Conservation (phyloP, 2,888 invertebrate genomes). For the Pilophorus perplexus region DNA sequence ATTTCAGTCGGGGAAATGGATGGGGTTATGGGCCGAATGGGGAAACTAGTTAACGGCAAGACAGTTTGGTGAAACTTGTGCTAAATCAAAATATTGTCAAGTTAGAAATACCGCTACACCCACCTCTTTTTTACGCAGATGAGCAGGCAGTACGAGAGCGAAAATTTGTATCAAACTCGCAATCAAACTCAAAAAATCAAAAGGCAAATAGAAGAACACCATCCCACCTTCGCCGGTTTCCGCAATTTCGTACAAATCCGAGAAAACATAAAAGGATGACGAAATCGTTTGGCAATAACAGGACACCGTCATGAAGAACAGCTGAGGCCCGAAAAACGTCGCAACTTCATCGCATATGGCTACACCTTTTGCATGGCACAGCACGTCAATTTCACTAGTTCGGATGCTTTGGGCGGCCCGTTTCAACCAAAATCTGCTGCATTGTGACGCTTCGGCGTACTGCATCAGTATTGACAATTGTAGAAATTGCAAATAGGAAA, state of each 20-base stretch:
- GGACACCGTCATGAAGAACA: background rate
- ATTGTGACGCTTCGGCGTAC: background rate
- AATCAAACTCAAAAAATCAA: background rate
- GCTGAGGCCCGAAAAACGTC: background rate
- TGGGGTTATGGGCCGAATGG: too few relatives aligned
- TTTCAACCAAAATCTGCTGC: background rate
- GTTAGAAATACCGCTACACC: too few relatives aligned
- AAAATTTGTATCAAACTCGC: too few relatives aligned
- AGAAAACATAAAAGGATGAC: background rate
- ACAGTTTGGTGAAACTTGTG: too few relatives aligned
- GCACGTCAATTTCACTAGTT: background rate
- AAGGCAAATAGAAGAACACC: background rate
- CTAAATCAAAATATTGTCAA: too few relatives aligned
- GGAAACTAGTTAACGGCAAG: too few relatives aligned
- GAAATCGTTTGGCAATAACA: background rate
- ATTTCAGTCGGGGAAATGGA: too few relatives aligned
- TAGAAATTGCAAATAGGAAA: background rate
- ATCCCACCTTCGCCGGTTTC: too few relatives aligned
- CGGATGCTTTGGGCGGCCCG: background rate
- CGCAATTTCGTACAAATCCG: too few relatives aligned
- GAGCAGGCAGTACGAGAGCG: too few relatives aligned
- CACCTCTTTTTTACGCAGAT: too few relatives aligned
- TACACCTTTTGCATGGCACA: background rate
- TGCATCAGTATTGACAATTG: slow-evolving; percentile 2
- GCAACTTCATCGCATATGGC: background rate